Conservation (phyloP, 2,797 vertebrate species). For the Crax fasciolata region DNA sequence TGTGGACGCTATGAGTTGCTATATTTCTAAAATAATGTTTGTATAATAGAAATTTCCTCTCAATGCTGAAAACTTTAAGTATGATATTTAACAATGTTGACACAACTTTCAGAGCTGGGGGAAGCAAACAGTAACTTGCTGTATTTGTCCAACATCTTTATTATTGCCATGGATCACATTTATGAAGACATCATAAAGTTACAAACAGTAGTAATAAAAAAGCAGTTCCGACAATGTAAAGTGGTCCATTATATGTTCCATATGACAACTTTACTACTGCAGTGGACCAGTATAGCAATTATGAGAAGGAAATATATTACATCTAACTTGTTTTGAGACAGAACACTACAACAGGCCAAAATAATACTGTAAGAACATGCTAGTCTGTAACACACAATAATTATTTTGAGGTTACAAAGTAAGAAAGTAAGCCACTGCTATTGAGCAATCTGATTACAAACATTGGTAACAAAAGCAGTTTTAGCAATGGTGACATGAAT, state of each 20-base stretch:
- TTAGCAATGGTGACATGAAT: background rate
- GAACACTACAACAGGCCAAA: constrained; percentile 20
- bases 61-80: constrained; percentile 1
- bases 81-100: constrained; percentile 12
- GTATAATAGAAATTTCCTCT: background rate
- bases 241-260: background rate
- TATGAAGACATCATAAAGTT: constrained; percentile 41
- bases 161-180: constrained; percentile 47
- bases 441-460: background rate
- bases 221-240: constrained; percentile 16
- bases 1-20: background rate
- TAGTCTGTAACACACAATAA: constrained; percentile 23
- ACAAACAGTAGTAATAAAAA: constrained; percentile 49
- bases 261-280: constrained; percentile 49
- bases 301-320: constrained; percentile 38
- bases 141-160: constrained; percentile 32
- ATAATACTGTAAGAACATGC: background rate
- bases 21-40: background rate
- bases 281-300: constrained; percentile 1
- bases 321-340: constrained; percentile 47
- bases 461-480: constrained; percentile 14
- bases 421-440: constrained; percentile 27
- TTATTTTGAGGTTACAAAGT: constrained; percentile 44
- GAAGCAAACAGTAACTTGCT: constrained; percentile 16
- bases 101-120: constrained; percentile 13